Evolutionary conservation across 2,888 invertebrate genomes (phyloP).

Genomic region (Drosophila borborema): DNA sequence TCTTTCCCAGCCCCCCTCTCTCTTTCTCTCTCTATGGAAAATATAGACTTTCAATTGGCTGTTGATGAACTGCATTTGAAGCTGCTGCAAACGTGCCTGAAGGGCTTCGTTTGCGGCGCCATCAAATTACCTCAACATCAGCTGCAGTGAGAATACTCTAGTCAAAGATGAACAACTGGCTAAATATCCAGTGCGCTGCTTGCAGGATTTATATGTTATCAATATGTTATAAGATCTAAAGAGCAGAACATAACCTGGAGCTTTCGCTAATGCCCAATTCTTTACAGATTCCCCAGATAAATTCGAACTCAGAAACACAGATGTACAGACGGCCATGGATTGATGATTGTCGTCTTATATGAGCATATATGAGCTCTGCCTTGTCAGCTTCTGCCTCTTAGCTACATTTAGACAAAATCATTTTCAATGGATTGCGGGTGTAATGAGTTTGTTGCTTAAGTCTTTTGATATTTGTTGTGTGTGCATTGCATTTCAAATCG

Average conservation of each 20-base stretch:
- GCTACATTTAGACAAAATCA: conserved; percentile 1
- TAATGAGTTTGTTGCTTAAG: conserved; percentile 65
- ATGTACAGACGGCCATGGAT: neutral
- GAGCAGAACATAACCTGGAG: too few relatives aligned
- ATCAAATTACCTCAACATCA: conserved; percentile 57
- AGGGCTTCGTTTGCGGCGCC: conserved; percentile 37
- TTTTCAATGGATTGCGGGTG: neutral
- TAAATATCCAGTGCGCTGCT: neutral
- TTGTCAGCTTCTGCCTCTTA: neutral
- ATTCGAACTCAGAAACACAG: neutral
- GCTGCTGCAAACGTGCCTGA: conserved; percentile 32
- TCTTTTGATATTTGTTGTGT: conserved; percentile 54
- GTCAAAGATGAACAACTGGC: neutral
- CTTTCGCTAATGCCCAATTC: neutral
- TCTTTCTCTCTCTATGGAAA: conserved; percentile 2
- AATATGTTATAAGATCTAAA: too few relatives aligned
- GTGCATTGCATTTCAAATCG: conserved; percentile 46
- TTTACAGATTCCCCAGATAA: neutral
- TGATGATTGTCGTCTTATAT: neutral
- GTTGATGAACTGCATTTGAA: conserved; percentile 33
- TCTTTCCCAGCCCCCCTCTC: too few relatives aligned
- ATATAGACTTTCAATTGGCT: conserved; percentile 41
- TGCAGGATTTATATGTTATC: too few relatives aligned
- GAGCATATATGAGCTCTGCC: neutral
- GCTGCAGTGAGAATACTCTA: conserved; percentile 16